These are phyloP conservation scores for Sclerodermus sp. DNA, from an alignment of 2,888 invertebrate genomes.

Conservation along the genomic window DNA sequence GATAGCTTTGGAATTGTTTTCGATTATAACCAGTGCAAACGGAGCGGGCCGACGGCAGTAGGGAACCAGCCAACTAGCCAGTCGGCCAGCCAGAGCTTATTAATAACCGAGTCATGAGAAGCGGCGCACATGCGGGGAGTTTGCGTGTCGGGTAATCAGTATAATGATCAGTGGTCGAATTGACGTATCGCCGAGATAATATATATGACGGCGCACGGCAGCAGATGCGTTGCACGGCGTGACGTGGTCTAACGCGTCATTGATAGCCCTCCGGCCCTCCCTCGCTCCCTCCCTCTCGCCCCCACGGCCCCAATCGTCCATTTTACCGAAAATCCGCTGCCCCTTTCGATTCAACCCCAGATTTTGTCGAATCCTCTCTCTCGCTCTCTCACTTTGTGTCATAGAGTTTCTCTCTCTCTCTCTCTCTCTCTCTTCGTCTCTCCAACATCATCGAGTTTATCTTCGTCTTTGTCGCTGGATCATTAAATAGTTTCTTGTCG, in stretches of 20 bases:
- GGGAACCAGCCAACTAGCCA: too few relatives aligned
- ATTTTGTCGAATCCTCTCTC: too few relatives aligned
- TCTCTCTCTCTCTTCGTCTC: conserved; percentile 6
- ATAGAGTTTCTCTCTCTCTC: conserved; percentile 10
- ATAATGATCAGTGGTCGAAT: conserved; percentile 50
- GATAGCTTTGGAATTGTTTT: too few relatives aligned
- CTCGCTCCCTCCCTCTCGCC: conserved; percentile 26
- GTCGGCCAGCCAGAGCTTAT: conserved; percentile 28
- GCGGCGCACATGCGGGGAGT: conserved; percentile 28
- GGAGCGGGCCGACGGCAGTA: background rate
- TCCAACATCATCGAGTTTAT: conserved; percentile 3
- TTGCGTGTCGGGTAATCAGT: conserved; percentile 44
- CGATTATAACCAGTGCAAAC: too few relatives aligned
- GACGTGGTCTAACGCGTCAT: conserved; percentile 46
- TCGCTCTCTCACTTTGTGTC: too few relatives aligned
- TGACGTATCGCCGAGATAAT: conserved; percentile 51
- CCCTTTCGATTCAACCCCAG: too few relatives aligned
- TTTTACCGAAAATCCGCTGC: too few relatives aligned
- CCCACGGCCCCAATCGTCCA: too few relatives aligned
- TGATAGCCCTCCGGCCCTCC: conserved; percentile 38
- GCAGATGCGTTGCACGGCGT: conserved; percentile 49
- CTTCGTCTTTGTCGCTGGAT: conserved; percentile 3
- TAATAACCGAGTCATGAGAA: conserved; percentile 39
- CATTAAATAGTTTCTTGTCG: conserved; percentile 8
- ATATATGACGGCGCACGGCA: conserved; percentile 41